Conservation (phyloP, 1,140 invertebrate genomes). For the Sipha flava region DNA sequence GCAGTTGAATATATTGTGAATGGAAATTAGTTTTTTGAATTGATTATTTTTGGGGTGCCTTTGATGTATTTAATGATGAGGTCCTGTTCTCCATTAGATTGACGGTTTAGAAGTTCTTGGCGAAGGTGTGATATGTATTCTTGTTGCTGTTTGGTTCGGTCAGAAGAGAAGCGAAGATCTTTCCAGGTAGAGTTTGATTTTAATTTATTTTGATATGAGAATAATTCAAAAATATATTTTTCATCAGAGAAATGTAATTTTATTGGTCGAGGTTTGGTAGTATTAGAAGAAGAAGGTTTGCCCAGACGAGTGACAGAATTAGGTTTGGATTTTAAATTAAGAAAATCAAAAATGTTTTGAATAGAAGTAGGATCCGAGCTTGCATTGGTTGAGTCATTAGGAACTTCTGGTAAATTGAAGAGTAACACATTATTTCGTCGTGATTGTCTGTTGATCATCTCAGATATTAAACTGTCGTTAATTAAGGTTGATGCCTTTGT, state of each 20-base stretch:
- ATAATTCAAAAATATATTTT: background rate
- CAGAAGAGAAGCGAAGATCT: background rate
- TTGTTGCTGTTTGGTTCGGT: background rate
- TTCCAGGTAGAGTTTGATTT: background rate
- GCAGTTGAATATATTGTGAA: background rate
- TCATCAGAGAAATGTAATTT: background rate
- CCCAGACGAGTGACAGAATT: background rate
- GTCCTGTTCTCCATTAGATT: background rate
- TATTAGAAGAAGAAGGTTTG: background rate
- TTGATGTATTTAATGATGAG: background rate
- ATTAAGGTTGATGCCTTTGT: background rate
- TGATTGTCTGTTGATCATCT: constrained; percentile 1
- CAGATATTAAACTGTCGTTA: background rate
- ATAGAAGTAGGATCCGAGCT: background rate
- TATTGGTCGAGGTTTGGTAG: background rate
- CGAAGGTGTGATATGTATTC: background rate
- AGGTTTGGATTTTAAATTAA: background rate
- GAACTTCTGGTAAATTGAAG: background rate
- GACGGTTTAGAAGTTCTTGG: background rate
- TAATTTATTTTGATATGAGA: background rate
- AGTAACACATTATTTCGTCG: background rate
- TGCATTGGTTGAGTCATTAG: background rate
- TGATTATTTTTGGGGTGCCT: background rate
- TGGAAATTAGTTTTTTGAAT: background rate
- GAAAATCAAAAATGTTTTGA: background rate